These are phyloP conservation scores for Pangasius krempfi DNA, from an alignment of 2,797 vertebrate genomes.

Conservation along the genomic window DNA sequence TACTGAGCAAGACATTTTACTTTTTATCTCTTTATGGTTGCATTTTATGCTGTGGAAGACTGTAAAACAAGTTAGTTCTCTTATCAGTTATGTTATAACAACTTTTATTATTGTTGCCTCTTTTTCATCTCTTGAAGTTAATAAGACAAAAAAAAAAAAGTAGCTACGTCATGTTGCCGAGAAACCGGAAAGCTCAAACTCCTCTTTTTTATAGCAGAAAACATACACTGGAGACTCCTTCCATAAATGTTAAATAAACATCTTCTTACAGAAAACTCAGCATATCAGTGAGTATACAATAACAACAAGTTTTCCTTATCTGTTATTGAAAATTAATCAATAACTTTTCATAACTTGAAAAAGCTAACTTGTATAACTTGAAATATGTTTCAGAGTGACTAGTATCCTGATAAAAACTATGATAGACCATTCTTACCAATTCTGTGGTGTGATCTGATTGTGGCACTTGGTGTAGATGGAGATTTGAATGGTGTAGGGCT, in stretches of 20 bases:
- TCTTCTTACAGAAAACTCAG: not conserved
- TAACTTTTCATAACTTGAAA: not conserved
- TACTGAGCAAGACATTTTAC: not conserved
- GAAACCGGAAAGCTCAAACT: not conserved
- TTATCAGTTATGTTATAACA: not conserved
- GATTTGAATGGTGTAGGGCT: conserved; percentile 19
- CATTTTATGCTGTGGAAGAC: not conserved
- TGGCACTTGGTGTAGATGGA: not conserved
- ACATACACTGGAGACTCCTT: not conserved
- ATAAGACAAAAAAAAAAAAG: not conserved
- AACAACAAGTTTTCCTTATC: not conserved
- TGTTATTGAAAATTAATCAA: not conserved
- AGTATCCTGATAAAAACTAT: not conserved
- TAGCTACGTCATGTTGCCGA: not conserved
- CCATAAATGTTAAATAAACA: not conserved
- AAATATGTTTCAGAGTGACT: not conserved
- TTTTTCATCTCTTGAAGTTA: not conserved
- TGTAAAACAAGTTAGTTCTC: not conserved
- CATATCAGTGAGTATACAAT: not conserved
- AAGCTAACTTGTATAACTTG: not conserved
- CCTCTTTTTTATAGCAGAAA: not conserved
- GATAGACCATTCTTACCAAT: conserved; percentile 18
- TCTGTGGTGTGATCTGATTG: conserved; percentile 7
- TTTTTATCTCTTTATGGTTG: not conserved
- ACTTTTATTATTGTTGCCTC: not conserved